These are phyloP conservation scores for Polypedilum vanderplanki DNA, from an alignment of 1,140 invertebrate genomes.

Conservation along the genomic window DNA sequence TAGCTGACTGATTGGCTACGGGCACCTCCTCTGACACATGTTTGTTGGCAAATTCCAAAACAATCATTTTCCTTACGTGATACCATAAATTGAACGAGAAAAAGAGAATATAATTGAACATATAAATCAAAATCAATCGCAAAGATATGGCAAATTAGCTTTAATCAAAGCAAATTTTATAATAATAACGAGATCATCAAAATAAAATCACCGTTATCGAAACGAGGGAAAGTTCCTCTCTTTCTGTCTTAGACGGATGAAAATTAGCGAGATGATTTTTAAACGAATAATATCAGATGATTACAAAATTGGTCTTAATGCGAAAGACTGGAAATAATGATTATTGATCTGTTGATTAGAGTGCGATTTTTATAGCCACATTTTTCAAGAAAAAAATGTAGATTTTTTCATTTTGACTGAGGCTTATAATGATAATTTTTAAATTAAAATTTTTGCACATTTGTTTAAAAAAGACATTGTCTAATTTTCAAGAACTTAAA, in stretches of 20 bases:
- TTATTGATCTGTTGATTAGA: background rate
- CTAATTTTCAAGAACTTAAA: no score
- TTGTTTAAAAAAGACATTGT: no score
- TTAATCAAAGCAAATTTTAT: background rate
- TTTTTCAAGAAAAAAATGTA: no score
- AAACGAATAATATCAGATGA: slow-evolving; percentile 30
- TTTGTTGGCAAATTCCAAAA: background rate
- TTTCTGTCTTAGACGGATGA: background rate
- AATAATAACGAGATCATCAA: background rate
- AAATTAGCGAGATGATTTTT: slow-evolving; percentile 32
- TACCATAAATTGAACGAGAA: background rate
- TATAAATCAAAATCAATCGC: slow-evolving; percentile 34
- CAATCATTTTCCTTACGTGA: background rate
- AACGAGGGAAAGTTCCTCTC: background rate
- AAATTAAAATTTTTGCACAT: no score
- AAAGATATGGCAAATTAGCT: slow-evolving; percentile 22
- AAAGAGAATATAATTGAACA: background rate
- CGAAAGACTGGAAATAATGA: background rate
- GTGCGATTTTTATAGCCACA: no score
- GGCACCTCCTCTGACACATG: slow-evolving; percentile 12
- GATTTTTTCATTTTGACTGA: no score
- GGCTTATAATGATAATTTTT: no score
- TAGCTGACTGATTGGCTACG: background rate
- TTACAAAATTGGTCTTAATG: slow-evolving; percentile 33
- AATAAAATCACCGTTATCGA: slow-evolving; percentile 26